A percentile compares a stretch with the other conserved stretches of the same genome.
Conservation (phyloP, 1,140 invertebrate species). For the Drosophila pseudoananassae region DNA sequence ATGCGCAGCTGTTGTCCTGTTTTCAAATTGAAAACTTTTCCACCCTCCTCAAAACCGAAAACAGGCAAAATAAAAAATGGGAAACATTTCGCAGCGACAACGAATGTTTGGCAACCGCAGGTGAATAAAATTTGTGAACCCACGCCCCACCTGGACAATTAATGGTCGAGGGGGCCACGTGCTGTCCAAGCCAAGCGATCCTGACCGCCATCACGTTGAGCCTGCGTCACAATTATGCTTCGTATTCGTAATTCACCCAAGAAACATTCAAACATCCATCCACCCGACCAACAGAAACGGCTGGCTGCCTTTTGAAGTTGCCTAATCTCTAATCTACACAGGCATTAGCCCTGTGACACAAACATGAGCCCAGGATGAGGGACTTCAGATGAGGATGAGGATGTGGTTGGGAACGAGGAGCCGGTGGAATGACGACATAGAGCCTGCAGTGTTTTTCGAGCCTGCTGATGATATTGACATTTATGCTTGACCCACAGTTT, state of each 20-base stretch:
- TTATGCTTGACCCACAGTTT: constrained; percentile 67
- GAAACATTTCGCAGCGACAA: constrained; percentile 5
- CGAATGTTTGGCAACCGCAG: constrained; percentile 16
- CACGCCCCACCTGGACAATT: constrained; percentile 60
- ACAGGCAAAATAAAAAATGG: constrained; percentile 1
- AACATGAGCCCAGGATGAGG: constrained; percentile 31
- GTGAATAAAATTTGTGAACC: background rate
- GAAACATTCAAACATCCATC: constrained; percentile 21
- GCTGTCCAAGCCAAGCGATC: constrained; percentile 28
- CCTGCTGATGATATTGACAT: constrained; percentile 73
- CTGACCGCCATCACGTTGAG: constrained; percentile 56
- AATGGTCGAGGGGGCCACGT: constrained; percentile 47
- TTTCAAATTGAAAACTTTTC: constrained; percentile 46
- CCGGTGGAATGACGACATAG: constrained; percentile 42
- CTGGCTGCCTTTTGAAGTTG: constrained; percentile 55
- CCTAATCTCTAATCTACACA: constrained; percentile 79
- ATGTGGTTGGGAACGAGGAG: constrained; percentile 9
- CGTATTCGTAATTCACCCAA: constrained; percentile 57
- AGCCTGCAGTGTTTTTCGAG: constrained; percentile 51
- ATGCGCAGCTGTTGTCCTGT: constrained; percentile 37
- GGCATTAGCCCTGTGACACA: constrained; percentile 70
- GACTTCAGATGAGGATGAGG: background rate
- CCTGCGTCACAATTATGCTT: constrained; percentile 55
- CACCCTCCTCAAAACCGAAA: background rate
- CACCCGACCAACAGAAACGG: constrained; percentile 2